Base-by-base conservation (phyloP, 2,113 vertebrate species). In the Rallus limicola region DNA sequence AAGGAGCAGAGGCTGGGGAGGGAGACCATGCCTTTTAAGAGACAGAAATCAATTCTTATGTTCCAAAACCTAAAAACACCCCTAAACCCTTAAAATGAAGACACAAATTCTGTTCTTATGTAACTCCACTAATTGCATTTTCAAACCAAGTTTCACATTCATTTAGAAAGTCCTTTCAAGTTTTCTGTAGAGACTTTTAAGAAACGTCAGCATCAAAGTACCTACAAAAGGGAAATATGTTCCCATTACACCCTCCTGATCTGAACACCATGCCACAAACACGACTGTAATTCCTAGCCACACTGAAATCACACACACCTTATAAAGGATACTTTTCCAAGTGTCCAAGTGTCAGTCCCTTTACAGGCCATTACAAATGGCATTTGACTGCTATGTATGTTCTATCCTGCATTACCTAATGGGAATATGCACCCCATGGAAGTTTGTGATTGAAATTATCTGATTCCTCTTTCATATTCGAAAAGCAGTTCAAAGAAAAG, bases 401-500 rank as follows among this genome's bases (percentile, higher is more conserved):
- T 50, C 88, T 90, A 8, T 46, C 16, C 46, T 77, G 31, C 15
- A 3, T 38, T 70, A 70, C 11, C 31, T 31, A 86, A 23, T 13
- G 7, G 28, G 65, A 91, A 53, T 10, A 46, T 26, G 52, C 52
- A 26, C 10, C 52, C 52, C 53, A 70, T 8, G 8, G 13, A 80
- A 84, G 69, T 94, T 67, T 88, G 64, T 80, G 52, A 79, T 70
- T 94, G 92, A 68, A 96, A 76, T 82, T 92, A 75, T 76, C 96
- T 96, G 87, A 97, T 84, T 96, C 96, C 75, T 96, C 79, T 84
- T 85, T 82, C 95, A 78, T 36, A 98, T 96, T 95, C 94, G 93
- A 70, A 96, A 97, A 96, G 98, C 95, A 98, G 93, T 96, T 98
- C 93, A 98, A 98, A 98, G 76, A 94, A 69, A 98, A 97, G 95